Base-by-base conservation (phyloP, 2,797 vertebrate species). In the Smutsia temminckii region DNA sequence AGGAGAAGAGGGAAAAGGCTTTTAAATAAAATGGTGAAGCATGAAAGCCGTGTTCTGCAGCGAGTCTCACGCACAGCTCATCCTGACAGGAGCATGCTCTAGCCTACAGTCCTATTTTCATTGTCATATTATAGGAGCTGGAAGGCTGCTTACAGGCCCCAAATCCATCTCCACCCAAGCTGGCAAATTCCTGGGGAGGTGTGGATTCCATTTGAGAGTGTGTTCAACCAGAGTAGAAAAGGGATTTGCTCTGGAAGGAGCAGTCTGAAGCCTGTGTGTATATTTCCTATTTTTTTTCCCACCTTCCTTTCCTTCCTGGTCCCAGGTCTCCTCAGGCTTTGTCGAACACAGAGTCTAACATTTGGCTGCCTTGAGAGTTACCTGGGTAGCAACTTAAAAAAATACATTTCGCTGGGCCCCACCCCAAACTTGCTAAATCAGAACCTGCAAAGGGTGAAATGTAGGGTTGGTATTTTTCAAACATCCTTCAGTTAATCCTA, bases 21-120 rank as follows among this genome's bases (percentile, higher is more conserved):
- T 93, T 93, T 64, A 92, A 85, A 81, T 78, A 75, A 91, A 94
- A 96, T 66, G 25, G n/a, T 61, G 13, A 85, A 37, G 16, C 87
- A 40, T 18, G 25, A 96, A 95, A 96, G 57, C 14, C 51, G 23
- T 94, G 37, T 42, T 95, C 32, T 85, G 71, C 13, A 71, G 3
- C 77, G 80, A 75, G 27, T 89, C 37, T 49, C 12, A 34, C 17
- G 5, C 32, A 34, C 55, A 51, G 17, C 14, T 88, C 63, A 72
- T 32, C n/a, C 27, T 0, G 5, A 25, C 3, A 91, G 55, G 92
- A n/a, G 29, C 3, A 32, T 34, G 13, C 68, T 68, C 46, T 21
- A 46, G 5, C 34, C 21, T 46, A 55, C 16, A 84, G 80, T 63
- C 80, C 21, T 71, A 11, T 55, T 63, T 91, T 61, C 32, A 49